A percentile compares a stretch with the other conserved stretches of the same genome.
These are phyloP conservation scores for Caenorhabditis briggsae DNA, from an alignment of 1,140 invertebrate genomes.

Conservation along the genomic window DNA sequence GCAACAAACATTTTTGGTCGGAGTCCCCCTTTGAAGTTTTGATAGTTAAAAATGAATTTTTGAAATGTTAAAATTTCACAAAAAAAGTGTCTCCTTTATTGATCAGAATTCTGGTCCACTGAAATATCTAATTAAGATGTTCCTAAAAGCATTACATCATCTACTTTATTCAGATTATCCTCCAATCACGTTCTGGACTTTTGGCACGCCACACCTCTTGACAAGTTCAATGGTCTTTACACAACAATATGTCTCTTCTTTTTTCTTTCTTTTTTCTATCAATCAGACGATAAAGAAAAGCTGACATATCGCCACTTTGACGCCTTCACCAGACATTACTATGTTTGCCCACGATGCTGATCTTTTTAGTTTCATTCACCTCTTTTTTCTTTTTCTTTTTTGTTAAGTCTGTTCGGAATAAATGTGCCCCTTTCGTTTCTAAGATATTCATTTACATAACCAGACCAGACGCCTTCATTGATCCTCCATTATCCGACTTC, in stretches of 20 bases:
- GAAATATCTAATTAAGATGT: background rate
- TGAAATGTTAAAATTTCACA: no score
- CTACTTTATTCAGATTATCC: background rate
- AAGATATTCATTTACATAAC: slow-evolving; percentile 1
- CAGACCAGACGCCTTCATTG: background rate
- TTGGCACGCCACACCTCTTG: slow-evolving; percentile 16
- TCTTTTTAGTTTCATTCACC: slow-evolving; percentile 38
- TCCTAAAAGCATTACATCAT: slow-evolving; percentile 2
- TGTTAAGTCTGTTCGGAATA: background rate
- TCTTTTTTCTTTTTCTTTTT: background rate
- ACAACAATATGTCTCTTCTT: background rate
- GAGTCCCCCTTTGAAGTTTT: no score
- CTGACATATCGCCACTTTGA: slow-evolving; percentile 3
- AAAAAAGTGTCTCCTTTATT: background rate
- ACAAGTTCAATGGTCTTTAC: slow-evolving; percentile 42
- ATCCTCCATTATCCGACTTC: no score
- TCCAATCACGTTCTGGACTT: slow-evolving; percentile 20
- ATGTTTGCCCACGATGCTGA: background rate
- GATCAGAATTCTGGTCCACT: background rate
- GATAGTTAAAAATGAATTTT: no score
- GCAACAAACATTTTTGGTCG: no score
- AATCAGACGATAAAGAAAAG: slow-evolving; percentile 25
- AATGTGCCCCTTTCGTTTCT: background rate
- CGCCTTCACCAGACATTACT: slow-evolving; percentile 35
- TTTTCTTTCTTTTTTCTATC: background rate